Base-by-base conservation (phyloP, 2,888 invertebrate species). In the Eupithecia pulchellata region DNA sequence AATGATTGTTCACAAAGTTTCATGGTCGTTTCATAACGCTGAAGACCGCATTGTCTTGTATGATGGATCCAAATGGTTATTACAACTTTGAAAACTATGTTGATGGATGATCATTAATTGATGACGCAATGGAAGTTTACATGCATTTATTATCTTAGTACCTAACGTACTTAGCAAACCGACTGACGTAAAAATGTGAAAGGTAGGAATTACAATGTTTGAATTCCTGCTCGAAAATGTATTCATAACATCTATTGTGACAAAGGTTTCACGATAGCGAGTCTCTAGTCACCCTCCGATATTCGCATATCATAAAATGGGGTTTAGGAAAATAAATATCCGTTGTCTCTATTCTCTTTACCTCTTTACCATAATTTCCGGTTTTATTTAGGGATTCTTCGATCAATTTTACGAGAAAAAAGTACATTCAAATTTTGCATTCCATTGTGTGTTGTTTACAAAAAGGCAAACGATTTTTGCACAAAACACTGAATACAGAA, bases 301-400 rank as follows among this genome's bases (percentile, higher is more conserved):
- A 70, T 69, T 67, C 47, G 47, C 62, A 52, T 52, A 71, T 73
- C 71, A 65, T 61, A 71, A 73, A 69, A 68, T 71, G 71, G 69
- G 71, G 71, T 70, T 70, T 68, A 68, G 69, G 67, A 68, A 66
- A 70, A 65, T 65, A 74, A 77, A 73, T 76, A 77, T 77, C 69
- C 64, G 66, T 69, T 71, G 77, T 78, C 65, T 78, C 70, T 75
- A 79, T 78, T 77, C 11, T 60, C 58, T 57, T 57, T 32, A 20
- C 30, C 58, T 30, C 30, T n/a, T 29, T 61, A 20, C 32, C 61
- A 61, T 61, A 20, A 61, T 57, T 57, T 57, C 29, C 57, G 29
- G 27, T 57, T 13, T 57, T 0, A 25, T 29, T 57, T 29, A 17
- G 14, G 27, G 57, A 13, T 14, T 27, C 5, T 29, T 29, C 9